Base-by-base conservation (phyloP, 2,888 invertebrate species). In the Ormia ochracea region DNA sequence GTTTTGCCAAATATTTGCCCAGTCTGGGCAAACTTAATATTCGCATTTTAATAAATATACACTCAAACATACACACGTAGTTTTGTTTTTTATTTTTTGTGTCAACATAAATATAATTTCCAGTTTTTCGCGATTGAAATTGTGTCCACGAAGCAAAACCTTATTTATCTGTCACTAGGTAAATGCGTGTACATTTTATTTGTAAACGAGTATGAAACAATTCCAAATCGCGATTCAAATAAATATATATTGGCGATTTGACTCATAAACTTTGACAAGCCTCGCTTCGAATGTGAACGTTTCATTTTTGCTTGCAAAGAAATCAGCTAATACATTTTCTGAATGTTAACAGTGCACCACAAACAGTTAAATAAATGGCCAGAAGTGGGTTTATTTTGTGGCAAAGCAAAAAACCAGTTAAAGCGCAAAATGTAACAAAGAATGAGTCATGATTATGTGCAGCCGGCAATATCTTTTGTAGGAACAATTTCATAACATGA, bases 261-360 rank as follows among this genome's bases (percentile, higher is more conserved):
- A 74, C 68, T 74, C 78, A 78, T 79, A 79, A 79, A 79, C 78
- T 79, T 79, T 74, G 78, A 79, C 78, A 79, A 79, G 69, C 74
- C 78, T 74, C 65, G 69, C 54, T 69, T 28, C n/a, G 65, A 69
- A 79, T 79, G 69, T 65, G 69, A 74, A 79, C 58, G 69, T 50
- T 68, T 23, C 41, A 50, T 41, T 59, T 41, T 17, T 23, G 58
- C 61, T 52, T 50, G 59, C 21, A 56, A 56, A 48, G 54, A 76
- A 69, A 76, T 76, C 54, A 59, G 12, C 54, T 69, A 36, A 56
- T 12, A 12, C 33, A 43, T 36, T 61, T 31, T 41, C 41, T 45
- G 45, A 23, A 43, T 33, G 33, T 56, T 36, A 50, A 50, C 31
- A 70, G 1, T 21, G 17, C 17, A 45, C 23, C 28, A n/a, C 17